These are phyloP conservation scores for Dynastes hyllus DNA, from an alignment of 2,888 invertebrate genomes.

Conservation along the genomic window DNA sequence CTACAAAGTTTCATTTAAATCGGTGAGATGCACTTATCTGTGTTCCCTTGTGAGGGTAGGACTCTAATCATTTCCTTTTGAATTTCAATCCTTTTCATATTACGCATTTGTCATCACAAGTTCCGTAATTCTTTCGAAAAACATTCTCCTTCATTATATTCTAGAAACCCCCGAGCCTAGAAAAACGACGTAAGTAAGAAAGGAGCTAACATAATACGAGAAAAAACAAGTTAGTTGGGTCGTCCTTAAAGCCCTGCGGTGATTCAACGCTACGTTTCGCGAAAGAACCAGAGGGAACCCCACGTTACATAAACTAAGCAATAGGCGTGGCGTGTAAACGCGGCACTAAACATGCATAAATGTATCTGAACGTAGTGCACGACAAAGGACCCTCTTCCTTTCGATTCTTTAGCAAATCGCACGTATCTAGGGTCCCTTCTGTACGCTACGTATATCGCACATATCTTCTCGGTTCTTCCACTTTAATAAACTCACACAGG, in stretches of 20 bases:
- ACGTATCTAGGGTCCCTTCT: constrained; percentile 12
- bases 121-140: too few species aligned
- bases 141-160: too few species aligned
- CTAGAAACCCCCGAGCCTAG: too few species aligned
- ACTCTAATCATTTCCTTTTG: too few species aligned
- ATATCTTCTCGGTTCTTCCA: neutral
- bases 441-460: constrained; percentile 1
- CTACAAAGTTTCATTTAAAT: too few species aligned
- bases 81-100: too few species aligned
- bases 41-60: too few species aligned
- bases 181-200: too few species aligned
- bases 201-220: neutral
- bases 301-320: neutral
- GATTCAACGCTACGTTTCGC: constrained; percentile 6
- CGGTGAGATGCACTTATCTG: too few species aligned
- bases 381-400: constrained; percentile 35
- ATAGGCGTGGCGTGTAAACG: constrained; percentile 17
- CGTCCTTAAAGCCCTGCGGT: neutral
- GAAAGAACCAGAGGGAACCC: neutral
- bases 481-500: constrained; percentile 23
- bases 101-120: too few species aligned
- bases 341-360: neutral
- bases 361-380: constrained; percentile 18
- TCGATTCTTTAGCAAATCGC: constrained; percentile 38
- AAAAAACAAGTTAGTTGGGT: constrained; percentile 1